A percentile compares a stretch with the other conserved stretches of the same genome.
These are phyloP conservation scores for Dascillus cervinus DNA, from an alignment of 2,888 invertebrate genomes.

Conservation along the genomic window DNA sequence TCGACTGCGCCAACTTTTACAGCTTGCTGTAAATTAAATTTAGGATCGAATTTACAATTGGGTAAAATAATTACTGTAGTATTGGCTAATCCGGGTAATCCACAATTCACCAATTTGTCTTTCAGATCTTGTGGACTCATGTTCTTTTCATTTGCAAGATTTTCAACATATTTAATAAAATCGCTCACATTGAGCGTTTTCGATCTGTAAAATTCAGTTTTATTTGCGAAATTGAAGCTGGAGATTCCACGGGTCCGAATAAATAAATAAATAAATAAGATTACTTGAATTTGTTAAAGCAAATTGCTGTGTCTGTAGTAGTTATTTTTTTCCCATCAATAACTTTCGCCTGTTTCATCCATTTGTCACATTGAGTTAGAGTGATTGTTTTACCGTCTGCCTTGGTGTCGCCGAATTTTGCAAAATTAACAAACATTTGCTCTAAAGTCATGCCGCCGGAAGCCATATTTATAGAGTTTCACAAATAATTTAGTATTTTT, in stretches of 20 bases:
- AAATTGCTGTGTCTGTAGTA: slow-evolving; percentile 83
- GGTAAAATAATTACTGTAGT: neutral
- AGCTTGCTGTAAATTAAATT: slow-evolving; percentile 28
- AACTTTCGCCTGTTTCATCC: slow-evolving; percentile 87
- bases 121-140: slow-evolving; percentile 66
- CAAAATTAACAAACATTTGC: slow-evolving; percentile 70
- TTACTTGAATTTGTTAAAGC: slow-evolving; percentile 82
- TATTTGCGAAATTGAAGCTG: neutral
- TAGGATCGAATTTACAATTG: neutral
- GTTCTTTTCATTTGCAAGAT: slow-evolving; percentile 71
- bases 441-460: slow-evolving; percentile 39
- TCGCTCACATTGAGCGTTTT: slow-evolving; percentile 28
- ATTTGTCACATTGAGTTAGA: slow-evolving; percentile 85
- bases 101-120: slow-evolving; percentile 68
- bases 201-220: slow-evolving; percentile 22
- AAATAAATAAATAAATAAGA: neutral
- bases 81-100: slow-evolving; percentile 55
- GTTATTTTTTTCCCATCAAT: slow-evolving; percentile 68
- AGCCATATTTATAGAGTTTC: neutral
- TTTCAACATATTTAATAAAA: slow-evolving; percentile 63
- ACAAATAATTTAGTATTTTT: neutral
- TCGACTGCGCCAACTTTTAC: slow-evolving; percentile 55
- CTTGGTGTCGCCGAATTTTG: slow-evolving; percentile 81
- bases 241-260: too few relatives aligned
- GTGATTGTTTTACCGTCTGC: slow-evolving; percentile 80